Evolutionary conservation across 2,797 vertebrate genomes (phyloP), one percentile per base, ranked within the genome.

Genomic region (Oreonectes daqikongensis): DNA sequence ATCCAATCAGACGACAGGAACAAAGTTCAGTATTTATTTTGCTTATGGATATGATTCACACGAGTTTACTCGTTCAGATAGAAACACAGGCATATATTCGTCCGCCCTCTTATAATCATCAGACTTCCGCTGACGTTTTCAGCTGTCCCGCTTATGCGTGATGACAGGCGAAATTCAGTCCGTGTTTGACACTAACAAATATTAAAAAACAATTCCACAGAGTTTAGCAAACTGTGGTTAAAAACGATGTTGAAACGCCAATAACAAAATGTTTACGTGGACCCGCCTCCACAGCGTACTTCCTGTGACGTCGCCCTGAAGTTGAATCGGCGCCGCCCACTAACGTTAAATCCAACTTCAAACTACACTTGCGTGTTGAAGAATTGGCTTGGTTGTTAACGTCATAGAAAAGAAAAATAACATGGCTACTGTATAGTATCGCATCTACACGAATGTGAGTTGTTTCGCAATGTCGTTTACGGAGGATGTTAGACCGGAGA

Each of bases 1-100:
- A 53, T 57, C 80, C 80, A 70, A 70, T 82, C 64, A 80, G 48
- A 69, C 28, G 17, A 7, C 32, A 72, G 63, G 55, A 72, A 72
- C 64, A 59, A 72, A 66, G n/a, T 61, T 24, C 20, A 42, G 0
- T 2, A 32, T 52, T 26, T 40, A 50, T 42, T 69, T 28, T 66
- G 38, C 24, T 53, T 42, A 32, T 32, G 38, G 7, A 7, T 66
- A 35, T 46, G 40, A 30, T 7, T 55, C 15, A 11, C 46, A 11
- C n/a, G 46, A 65, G 5, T 65, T 74, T 11, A 14, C 24, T 28
- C 60, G 44, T 22, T 52, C 12, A 46, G 42, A 70, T 14, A 72
- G 11, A 63, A 46, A 38, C n/a, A 18, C 38, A 30, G 8, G 24
- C 53, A 57, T 28, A 52, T 22, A 28, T 57, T 11, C 64, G 72